phyloP scores from a whole-genome alignment of 2,113 vertebrate genomes.

The Sinocyclocheilus anophthalmus region DNA sequence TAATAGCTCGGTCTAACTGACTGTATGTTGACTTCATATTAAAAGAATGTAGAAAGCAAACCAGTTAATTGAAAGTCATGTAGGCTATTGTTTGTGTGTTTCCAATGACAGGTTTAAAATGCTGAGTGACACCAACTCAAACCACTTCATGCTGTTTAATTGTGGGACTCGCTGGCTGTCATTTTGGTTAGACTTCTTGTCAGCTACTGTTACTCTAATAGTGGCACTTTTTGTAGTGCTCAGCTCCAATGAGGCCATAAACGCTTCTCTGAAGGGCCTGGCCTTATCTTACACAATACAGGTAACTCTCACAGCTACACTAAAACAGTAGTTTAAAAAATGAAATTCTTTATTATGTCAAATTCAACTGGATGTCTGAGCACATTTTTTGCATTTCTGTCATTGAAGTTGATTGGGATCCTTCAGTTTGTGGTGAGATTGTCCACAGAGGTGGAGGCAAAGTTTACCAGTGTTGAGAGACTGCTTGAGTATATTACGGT shows the following conservation, averaged over 20 bases:
- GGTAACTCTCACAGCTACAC: slow-evolving; percentile 54
- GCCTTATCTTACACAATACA: slow-evolving; percentile 81
- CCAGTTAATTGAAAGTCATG: background rate
- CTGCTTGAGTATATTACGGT: slow-evolving; percentile 76
- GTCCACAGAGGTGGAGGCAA: slow-evolving; percentile 77
- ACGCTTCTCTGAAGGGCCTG: slow-evolving; percentile 77
- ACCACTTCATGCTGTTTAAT: slow-evolving; percentile 76
- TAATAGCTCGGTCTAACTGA: background rate
- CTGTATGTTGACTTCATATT: background rate
- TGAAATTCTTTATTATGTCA: background rate
- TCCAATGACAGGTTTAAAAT: slow-evolving; percentile 73
- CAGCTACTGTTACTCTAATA: slow-evolving; percentile 63
- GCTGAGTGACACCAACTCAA: slow-evolving; percentile 77
- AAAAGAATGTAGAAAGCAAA: background rate
- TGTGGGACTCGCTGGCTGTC: slow-evolving; percentile 79
- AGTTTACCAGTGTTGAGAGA: slow-evolving; percentile 80
- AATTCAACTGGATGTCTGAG: background rate
- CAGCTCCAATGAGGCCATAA: slow-evolving; percentile 64
- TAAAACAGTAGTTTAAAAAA: background rate
- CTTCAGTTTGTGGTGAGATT: slow-evolving; percentile 74
- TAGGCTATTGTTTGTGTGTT: slow-evolving; percentile 19
- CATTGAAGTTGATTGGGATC: slow-evolving; percentile 74
- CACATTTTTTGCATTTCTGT: background rate
- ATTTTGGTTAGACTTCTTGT: slow-evolving; percentile 76
- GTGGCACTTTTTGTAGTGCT: slow-evolving; percentile 77